Evolutionary conservation across 1,140 invertebrate species (phyloP).

Genomic region (Drosophila kikkawai): DNA sequence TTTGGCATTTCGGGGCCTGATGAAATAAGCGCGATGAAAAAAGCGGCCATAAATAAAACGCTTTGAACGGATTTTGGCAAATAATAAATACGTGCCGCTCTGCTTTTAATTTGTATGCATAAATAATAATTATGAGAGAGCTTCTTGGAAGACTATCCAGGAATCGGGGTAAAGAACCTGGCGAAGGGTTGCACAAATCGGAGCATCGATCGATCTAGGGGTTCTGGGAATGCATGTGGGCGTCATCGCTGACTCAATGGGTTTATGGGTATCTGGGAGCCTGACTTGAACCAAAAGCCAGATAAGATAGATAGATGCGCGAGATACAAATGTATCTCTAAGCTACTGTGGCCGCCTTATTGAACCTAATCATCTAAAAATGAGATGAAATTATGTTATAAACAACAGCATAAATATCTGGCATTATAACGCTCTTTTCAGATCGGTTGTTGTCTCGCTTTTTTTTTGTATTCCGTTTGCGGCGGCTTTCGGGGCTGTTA

Average conservation of each 20-base stretch:
- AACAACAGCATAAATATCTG: slow-evolving; percentile 54
- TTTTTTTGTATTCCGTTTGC: slow-evolving; percentile 22
- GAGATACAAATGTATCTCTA: slow-evolving; percentile 60
- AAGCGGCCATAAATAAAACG: slow-evolving; percentile 61
- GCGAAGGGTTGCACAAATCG: slow-evolving; percentile 9
- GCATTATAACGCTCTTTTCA: slow-evolving; percentile 64
- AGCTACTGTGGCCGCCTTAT: slow-evolving; percentile 36
- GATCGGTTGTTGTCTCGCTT: slow-evolving; percentile 11
- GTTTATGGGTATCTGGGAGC: neutral
- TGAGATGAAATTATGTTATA: slow-evolving; percentile 82
- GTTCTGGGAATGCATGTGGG: slow-evolving; percentile 65
- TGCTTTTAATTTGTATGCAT: slow-evolving; percentile 78
- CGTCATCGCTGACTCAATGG: slow-evolving; percentile 27
- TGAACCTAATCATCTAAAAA: slow-evolving; percentile 81
- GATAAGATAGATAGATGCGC: neutral
- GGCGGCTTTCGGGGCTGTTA: slow-evolving; percentile 67
- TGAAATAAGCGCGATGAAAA: slow-evolving; percentile 51
- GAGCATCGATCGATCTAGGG: slow-evolving; percentile 51
- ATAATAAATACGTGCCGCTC: slow-evolving; percentile 39
- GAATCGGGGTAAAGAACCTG: neutral
- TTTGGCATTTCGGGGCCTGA: slow-evolving; percentile 51
- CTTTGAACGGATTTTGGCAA: slow-evolving; percentile 63
- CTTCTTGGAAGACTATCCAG: slow-evolving; percentile 47
- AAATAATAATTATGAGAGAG: slow-evolving; percentile 72
- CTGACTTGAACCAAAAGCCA: too few relatives aligned